Evolutionary conservation across 2,888 invertebrate genomes (phyloP), one percentile per base, ranked within the genome.

Genomic region (Myopa tessellatipennis): DNA sequence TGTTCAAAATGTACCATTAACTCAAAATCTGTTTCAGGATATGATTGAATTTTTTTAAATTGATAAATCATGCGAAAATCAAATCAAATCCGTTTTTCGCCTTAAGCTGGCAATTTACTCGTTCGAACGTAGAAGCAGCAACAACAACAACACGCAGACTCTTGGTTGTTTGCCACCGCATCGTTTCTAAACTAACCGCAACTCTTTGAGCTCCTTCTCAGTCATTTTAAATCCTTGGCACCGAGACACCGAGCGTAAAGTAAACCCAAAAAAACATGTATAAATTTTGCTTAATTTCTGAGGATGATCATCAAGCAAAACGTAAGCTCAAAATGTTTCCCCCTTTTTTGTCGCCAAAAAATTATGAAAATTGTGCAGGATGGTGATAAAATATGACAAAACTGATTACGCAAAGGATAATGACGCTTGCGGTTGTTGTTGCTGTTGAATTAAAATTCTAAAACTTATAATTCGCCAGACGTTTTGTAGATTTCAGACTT

Each of bases 1-100:
- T 6, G n/a, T 55, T 55, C 10, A 16, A 16, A 55, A 6, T 10
- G 55, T 8, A 55, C 1, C 10, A 1, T 26, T 26, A 26, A 26
- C 26, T 26, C 26, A 14, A 55, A 55, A 55, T n/a, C 14, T 55
- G 16, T 26, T 26, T n/a, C 55, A 55, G 55, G 16, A 55, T 50
- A 50, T 50, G n/a, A 55, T 55, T 55, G 5, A 5, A 55, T 14
- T n/a, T 55, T 1, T 6, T n/a, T 55, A 55, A 55, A 55, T 55
- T 55, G 55, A 55, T n/a, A 55, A 55, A 55, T 55, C 55, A n/a
- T 55, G 55, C 55, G 55, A 16, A 55, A 55, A 55, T 14, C 55
- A 55, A 55, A 55, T 14, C 55, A 55, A 55, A 16, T 55, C 10
- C 5, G n/a, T 10, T 45, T 50, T 50, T 50, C 1, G 50, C 50